A percentile compares a stretch with the other conserved stretches of the same genome.
Evolutionary conservation across 2,113 vertebrate genomes (phyloP).

Genomic region (Mugil cephalus): DNA sequence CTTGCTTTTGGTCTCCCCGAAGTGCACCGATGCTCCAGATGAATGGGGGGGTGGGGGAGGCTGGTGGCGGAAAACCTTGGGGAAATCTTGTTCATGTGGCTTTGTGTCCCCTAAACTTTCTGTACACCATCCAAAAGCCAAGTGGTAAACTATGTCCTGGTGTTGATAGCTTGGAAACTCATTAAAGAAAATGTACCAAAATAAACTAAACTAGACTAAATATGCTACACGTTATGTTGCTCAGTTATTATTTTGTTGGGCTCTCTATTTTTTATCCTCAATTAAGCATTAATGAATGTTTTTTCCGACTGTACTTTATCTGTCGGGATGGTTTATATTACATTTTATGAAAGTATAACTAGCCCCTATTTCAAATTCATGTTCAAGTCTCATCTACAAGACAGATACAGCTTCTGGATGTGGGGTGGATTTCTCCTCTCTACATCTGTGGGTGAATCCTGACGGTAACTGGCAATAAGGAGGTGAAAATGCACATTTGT

Average conservation of each 20-base stretch:
- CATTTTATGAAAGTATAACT: too few species aligned
- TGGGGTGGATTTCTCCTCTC: too few species aligned
- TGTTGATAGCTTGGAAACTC: conserved; percentile 4
- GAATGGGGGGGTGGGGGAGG: conserved; percentile 63
- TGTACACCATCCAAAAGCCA: conserved; percentile 37
- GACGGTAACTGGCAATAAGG: too few species aligned
- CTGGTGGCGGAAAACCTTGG: conserved; percentile 60
- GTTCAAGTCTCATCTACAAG: too few species aligned
- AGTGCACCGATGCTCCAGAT: conserved; percentile 70
- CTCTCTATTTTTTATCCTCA: neutral
- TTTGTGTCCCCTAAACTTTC: conserved; percentile 65
- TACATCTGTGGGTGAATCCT: too few species aligned
- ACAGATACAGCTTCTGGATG: too few species aligned
- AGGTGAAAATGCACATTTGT: too few species aligned
- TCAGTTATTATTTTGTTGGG: conserved; percentile 1
- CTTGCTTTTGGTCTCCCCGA: conserved; percentile 61
- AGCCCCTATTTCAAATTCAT: too few species aligned
- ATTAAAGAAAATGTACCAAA: conserved; percentile 10
- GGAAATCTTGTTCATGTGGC: conserved; percentile 61
- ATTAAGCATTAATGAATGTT: neutral
- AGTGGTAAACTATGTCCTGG: conserved; percentile 50
- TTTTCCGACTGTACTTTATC: too few species aligned
- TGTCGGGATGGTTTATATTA: too few species aligned
- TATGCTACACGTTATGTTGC: neutral
- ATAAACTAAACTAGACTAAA: neutral